Evolutionary conservation across 2,113 vertebrate genomes (phyloP), one percentile per base, ranked within the genome.

Genomic region (Lycaon pictus): DNA sequence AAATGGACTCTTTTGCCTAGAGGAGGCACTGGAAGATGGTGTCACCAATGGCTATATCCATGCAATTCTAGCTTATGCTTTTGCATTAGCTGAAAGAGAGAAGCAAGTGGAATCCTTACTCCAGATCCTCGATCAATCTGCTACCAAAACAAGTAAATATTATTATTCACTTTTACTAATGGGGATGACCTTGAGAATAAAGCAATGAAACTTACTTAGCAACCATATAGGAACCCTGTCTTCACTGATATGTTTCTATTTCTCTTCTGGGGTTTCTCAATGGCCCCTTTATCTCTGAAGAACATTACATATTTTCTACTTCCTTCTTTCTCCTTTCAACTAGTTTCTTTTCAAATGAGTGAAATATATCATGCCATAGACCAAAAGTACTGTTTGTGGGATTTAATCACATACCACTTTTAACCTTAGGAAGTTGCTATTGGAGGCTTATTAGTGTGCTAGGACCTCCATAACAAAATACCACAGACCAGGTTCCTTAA

Each of bases 1-100:
- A 80, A 93, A 87, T 7, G 97, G 96, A 1, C 69, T 98, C 3
- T 96, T 96, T 25, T 98, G 97, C 74, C 77, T 98, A 37, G 92
- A 98, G 48, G 95, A 93, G 0, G 84, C 88, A 1, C 15, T 83
- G 15, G 16, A 65, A 51, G 69, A 32, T 3, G 84, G 71, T 3
- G 32, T 97, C 80, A 67, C 58, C 25, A 56, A 53, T 4, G 19
- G 8, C 56, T 93, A 97, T 25, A 96, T 56, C 7, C 97, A 76
- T 0, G 97, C 97, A 32, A 13, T 98, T 5, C 56, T 98, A 29
- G 97, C 97, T 55, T 97, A 98, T 0, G 58, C 17, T 19, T 98
- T 98, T 69, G 86, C 97, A 17, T 88, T 98, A 84, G 96, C 94
- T 37, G 88, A 93, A 35, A 93, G 90, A 32, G 60, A 91, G 16